phyloP scores from a whole-genome alignment of 1,140 invertebrate genomes.

The Lepidurus apus region DNA sequence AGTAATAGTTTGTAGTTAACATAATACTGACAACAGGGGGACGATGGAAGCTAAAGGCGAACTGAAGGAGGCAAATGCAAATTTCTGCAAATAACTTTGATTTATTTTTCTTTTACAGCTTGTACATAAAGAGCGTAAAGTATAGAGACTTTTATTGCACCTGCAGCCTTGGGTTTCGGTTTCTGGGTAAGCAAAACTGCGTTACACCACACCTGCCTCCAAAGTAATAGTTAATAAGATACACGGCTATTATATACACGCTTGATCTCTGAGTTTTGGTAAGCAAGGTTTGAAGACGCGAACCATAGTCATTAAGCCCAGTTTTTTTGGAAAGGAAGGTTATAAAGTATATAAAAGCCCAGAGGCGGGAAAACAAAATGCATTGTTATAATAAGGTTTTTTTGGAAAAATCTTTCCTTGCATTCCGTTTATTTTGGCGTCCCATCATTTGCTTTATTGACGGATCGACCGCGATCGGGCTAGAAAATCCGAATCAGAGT shows the following conservation, averaged over 20 bases:
- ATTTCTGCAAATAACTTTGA: constrained; percentile 3
- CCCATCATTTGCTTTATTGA: background rate
- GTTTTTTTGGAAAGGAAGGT: background rate
- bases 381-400: background rate
- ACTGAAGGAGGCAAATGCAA: background rate
- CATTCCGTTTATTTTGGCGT: constrained; percentile 3
- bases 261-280: background rate
- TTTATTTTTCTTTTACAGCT: constrained; percentile 3
- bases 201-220: background rate
- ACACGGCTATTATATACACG: background rate
- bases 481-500: background rate
- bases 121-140: background rate
- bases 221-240: background rate
- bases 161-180: background rate
- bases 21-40: background rate
- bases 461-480: background rate
- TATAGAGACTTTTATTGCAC: background rate
- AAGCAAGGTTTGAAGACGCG: background rate
- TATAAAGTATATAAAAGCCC: background rate
- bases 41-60: background rate
- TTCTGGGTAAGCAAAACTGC: background rate
- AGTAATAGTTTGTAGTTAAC: background rate
- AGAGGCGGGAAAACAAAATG: background rate
- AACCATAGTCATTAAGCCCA: background rate
- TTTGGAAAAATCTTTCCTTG: background rate